phyloP scores from a whole-genome alignment of 2,888 invertebrate species.

The Drosophila eohydei region DNA sequence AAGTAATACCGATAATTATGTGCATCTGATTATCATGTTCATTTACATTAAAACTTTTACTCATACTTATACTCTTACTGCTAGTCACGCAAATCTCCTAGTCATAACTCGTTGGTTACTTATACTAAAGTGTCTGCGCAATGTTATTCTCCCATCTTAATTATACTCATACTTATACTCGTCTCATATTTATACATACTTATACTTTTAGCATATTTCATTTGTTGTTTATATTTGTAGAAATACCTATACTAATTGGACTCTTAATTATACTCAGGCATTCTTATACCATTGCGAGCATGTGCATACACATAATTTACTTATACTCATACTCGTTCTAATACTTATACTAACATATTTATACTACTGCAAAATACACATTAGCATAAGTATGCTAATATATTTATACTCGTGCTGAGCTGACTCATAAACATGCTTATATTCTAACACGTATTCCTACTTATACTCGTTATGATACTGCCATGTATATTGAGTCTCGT shows the following conservation, averaged over 20 bases:
- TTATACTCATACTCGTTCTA: not conserved
- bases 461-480: not conserved
- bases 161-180: not conserved
- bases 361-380: not conserved
- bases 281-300: too few relatives aligned
- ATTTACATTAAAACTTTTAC: not conserved
- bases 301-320: not conserved
- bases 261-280: not conserved
- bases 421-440: not conserved
- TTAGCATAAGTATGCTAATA: constrained; percentile 1
- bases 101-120: not conserved
- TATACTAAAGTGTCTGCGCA: not conserved
- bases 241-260: not conserved
- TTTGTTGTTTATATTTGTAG: not conserved
- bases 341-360: not conserved
- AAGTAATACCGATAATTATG: not conserved
- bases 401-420: too few relatives aligned
- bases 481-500: too few relatives aligned
- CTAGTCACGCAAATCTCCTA: not conserved
- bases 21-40: not conserved
- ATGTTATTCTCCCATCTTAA: not conserved
- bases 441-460: not conserved
- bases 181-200: not conserved
- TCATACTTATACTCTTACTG: not conserved
- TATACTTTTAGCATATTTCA: not conserved